These are phyloP conservation scores for Falco biarmicus DNA, from an alignment of 2,797 vertebrate species.

Conservation along the genomic window DNA sequence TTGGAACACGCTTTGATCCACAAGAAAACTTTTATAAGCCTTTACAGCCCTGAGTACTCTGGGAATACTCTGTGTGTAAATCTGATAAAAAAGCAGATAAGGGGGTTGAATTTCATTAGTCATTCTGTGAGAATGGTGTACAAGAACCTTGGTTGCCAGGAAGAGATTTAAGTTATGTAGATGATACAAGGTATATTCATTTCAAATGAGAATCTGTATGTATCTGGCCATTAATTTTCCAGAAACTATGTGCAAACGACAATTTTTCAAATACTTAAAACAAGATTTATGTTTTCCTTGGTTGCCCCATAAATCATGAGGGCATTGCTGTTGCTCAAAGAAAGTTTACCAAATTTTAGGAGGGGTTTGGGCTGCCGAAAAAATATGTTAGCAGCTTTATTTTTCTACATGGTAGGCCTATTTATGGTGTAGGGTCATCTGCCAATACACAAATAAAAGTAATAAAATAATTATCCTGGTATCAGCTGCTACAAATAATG, in stretches of 20 bases:
- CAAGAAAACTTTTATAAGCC: neutral
- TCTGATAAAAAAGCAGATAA: neutral
- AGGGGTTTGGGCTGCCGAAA: accelerated
- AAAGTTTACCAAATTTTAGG: neutral
- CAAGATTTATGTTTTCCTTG: neutral
- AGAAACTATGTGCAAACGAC: neutral
- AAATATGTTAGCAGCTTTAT: neutral
- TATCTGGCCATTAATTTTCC: neutral
- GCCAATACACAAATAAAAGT: neutral
- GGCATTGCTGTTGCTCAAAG: neutral
- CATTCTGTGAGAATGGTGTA: neutral
- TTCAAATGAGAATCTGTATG: neutral
- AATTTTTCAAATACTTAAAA: neutral
- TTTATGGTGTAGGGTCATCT: neutral
- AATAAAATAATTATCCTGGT: neutral
- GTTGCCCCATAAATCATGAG: neutral
- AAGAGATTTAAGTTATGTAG: neutral
- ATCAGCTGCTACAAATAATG: neutral
- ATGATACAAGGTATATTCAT: neutral
- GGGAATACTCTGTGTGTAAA: neutral
- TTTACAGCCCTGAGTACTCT: neutral
- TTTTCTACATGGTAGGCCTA: neutral
- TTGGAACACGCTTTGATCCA: neutral
- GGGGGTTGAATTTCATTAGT: neutral
- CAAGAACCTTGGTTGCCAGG: neutral